Conservation (phyloP, 92 coral and sea anemone species). For the Anthopleura xanthogrammica region DNA sequence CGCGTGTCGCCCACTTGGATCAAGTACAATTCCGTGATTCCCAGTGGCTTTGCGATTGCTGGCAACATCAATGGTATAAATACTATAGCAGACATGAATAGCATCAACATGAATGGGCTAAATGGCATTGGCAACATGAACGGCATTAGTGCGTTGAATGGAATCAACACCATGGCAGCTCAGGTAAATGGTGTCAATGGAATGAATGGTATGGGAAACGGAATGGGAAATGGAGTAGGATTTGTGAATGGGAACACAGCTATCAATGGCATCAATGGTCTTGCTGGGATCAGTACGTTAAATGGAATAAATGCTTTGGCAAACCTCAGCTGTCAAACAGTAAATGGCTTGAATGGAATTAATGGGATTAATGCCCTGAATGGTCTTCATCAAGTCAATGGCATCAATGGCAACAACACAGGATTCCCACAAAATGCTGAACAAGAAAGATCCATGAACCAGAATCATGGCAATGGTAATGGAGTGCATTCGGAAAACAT, state of each 20-base stretch:
- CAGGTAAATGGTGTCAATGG: conserved; percentile 85
- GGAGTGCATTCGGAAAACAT: conserved; percentile 75
- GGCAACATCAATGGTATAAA: conserved; percentile 84
- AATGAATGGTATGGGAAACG: conserved; percentile 79
- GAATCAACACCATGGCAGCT: conserved; percentile 72
- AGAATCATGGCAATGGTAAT: conserved; percentile 57
- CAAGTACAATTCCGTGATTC: conserved; percentile 93
- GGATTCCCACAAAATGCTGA: conserved; percentile 69
- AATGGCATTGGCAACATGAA: conserved; percentile 82
- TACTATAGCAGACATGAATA: conserved; percentile 81
- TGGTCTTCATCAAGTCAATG: conserved; percentile 58
- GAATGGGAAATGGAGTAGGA: conserved; percentile 88
- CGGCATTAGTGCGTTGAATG: conserved; percentile 68
- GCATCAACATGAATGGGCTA: conserved; percentile 72
- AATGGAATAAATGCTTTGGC: conserved; percentile 78
- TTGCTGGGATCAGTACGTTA: conserved; percentile 76
- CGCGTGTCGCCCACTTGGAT: conserved; percentile 98
- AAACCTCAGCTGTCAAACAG: conserved; percentile 74
- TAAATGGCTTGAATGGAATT: conserved; percentile 72
- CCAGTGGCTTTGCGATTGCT: conserved; percentile 91
- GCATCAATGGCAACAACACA: conserved; percentile 59
- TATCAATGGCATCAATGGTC: conserved; percentile 70
- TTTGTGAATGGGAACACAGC: conserved; percentile 76
- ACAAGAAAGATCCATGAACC: conserved; percentile 67
- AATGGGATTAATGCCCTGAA: conserved; percentile 86